phyloP scores from a whole-genome alignment of 53 echinoderm and acorn worm species.

The Apostichopus leukothele region DNA sequence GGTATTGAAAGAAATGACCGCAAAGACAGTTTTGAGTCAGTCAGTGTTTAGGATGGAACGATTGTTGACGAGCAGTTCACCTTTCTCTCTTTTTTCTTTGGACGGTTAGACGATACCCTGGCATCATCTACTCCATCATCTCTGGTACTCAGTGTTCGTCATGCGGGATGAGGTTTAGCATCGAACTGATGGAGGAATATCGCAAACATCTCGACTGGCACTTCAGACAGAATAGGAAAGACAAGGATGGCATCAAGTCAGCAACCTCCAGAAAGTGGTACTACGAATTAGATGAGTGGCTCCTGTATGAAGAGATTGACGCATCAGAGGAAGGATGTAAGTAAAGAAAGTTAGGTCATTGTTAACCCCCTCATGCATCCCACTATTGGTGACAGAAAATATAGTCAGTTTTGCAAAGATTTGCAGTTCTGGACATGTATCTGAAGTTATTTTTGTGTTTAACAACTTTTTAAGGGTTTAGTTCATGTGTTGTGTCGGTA shows the following conservation, averaged over 20 bases:
- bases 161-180: conserved; percentile 86
- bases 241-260: conserved; percentile 82
- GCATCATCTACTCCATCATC: conserved; percentile 83
- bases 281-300: conserved; percentile 84
- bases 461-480: too few species aligned
- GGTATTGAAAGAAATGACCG: neutral
- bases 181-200: conserved; percentile 89
- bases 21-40: too few species aligned
- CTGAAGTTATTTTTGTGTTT: too few species aligned
- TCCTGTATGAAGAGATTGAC: conserved; percentile 91
- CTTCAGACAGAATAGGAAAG: conserved; percentile 86
- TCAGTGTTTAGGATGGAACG: too few species aligned
- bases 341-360: neutral
- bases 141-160: conserved; percentile 93
- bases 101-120: conserved; percentile 67
- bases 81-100: neutral
- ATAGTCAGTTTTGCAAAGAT: too few species aligned
- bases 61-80: too few species aligned
- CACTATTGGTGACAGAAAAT: too few species aligned
- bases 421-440: too few species aligned
- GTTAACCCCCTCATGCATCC: too few species aligned
- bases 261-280: conserved; percentile 88
- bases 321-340: conserved; percentile 79
- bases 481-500: neutral
- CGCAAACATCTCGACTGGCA: conserved; percentile 99